phyloP scores from a whole-genome alignment of 2,797 vertebrate genomes.

The Cetoscarus ocellatus region DNA sequence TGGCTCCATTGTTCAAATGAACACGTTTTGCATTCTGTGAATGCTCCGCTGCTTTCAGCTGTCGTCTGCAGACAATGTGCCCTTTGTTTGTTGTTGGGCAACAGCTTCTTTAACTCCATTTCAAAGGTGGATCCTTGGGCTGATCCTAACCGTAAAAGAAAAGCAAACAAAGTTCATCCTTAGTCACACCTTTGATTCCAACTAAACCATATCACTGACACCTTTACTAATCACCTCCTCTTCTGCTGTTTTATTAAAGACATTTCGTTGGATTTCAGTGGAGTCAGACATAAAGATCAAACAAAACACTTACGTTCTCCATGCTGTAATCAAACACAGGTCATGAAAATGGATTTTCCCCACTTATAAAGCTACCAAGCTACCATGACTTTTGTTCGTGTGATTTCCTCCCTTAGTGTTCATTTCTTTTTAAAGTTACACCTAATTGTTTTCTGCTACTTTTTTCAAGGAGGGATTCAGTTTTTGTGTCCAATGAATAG shows the following conservation, averaged over 20 bases:
- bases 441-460: constrained; percentile 38
- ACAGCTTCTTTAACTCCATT: constrained; percentile 73
- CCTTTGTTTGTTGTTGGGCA: constrained; percentile 81
- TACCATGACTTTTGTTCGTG: constrained; percentile 17
- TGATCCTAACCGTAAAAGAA: constrained; percentile 57
- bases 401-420: constrained; percentile 47
- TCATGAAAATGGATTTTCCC: constrained; percentile 48
- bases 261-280: constrained; percentile 25
- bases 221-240: constrained; percentile 18
- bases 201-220: constrained; percentile 20
- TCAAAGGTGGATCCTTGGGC: constrained; percentile 72
- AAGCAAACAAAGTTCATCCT: constrained; percentile 59
- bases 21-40: constrained; percentile 80
- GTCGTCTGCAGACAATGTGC: constrained; percentile 76
- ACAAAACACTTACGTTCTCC: constrained; percentile 10
- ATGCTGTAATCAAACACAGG: constrained; percentile 12
- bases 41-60: constrained; percentile 75
- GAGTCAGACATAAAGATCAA: constrained; percentile 33
- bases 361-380: constrained; percentile 3
- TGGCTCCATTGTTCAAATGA: constrained; percentile 61
- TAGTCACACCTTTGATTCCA: constrained; percentile 40
- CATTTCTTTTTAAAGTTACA: constrained; percentile 33
- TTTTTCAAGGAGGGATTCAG: constrained; percentile 40
- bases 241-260: constrained; percentile 7
- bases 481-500: constrained; percentile 52